These are phyloP conservation scores for Clusia tigrina DNA, from an alignment of 2,888 invertebrate genomes.

Conservation along the genomic window DNA sequence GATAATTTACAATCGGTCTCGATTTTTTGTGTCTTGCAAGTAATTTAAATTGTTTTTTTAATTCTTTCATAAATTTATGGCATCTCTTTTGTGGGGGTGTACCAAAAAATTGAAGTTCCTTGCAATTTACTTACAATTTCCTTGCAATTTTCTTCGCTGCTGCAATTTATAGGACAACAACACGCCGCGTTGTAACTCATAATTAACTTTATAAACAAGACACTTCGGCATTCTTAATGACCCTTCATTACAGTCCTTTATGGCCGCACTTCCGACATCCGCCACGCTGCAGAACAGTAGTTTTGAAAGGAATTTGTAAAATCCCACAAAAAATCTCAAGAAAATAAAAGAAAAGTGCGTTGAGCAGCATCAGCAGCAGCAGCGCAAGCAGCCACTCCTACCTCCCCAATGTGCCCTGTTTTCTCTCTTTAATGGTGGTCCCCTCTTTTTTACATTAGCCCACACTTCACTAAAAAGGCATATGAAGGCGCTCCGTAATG, in stretches of 20 bases:
- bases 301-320: not conserved
- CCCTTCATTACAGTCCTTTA: not conserved
- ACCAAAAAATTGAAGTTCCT: no score
- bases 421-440: no score
- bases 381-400: constrained; percentile 22
- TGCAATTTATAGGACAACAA: no score
- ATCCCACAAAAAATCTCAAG: not conserved
- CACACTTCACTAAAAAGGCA: constrained; percentile 50
- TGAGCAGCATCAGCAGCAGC: constrained; percentile 4
- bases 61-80: constrained; percentile 1
- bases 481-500: constrained; percentile 42
- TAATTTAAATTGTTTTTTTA: not conserved
- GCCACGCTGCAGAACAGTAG: not conserved
- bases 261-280: not conserved
- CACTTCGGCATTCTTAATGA: constrained; percentile 1
- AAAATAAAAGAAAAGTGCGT: constrained; percentile 2
- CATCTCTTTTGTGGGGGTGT: not conserved
- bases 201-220: constrained; percentile 4
- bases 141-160: no score
- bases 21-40: no score
- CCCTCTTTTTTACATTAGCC: constrained; percentile 32
- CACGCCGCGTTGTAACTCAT: not conserved
- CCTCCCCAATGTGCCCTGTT: no score
- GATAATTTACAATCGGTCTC: no score
- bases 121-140: no score